Evolutionary conservation across 2,797 vertebrate genomes (phyloP).

Genomic region (Balearica regulorum): DNA sequence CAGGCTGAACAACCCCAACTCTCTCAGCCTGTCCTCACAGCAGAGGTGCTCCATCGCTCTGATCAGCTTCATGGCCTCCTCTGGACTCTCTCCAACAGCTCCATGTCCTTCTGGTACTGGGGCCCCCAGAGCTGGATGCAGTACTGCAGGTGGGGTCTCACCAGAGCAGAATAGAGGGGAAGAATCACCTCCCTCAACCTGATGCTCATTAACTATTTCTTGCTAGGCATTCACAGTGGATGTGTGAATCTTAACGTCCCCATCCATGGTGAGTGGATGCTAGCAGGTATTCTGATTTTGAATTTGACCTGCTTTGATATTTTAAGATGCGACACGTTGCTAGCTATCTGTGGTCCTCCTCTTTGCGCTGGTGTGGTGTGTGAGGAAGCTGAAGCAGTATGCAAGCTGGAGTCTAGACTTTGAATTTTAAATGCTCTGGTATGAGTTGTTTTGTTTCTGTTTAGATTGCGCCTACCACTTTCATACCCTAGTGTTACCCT

Average conservation of each 20-base stretch:
- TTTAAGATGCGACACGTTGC: not conserved
- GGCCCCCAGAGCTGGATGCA: too few relatives aligned
- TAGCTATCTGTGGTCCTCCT: not conserved
- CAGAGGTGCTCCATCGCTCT: too few relatives aligned
- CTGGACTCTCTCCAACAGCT: too few relatives aligned
- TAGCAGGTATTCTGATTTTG: not conserved
- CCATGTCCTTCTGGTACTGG: too few relatives aligned
- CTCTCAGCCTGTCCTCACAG: too few relatives aligned
- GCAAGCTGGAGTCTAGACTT: not conserved
- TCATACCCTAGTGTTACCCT: not conserved
- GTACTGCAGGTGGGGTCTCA: too few relatives aligned
- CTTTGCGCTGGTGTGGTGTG: not conserved
- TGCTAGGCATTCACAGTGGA: not conserved
- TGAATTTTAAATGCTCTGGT: not conserved
- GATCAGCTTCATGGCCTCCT: too few relatives aligned
- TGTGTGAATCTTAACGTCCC: not conserved
- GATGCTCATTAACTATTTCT: not conserved
- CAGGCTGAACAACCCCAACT: too few relatives aligned
- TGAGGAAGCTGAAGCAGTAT: not conserved
- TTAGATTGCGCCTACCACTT: constrained; percentile 3
- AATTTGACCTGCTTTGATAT: not conserved
- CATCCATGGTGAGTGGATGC: not conserved
- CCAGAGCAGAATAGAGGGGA: too few relatives aligned
- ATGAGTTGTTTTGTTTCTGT: constrained; percentile 34
- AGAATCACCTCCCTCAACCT: too few relatives aligned